Base-by-base conservation (phyloP, 2,888 invertebrate genomes). In the Tuberolachnus salignus region DNA sequence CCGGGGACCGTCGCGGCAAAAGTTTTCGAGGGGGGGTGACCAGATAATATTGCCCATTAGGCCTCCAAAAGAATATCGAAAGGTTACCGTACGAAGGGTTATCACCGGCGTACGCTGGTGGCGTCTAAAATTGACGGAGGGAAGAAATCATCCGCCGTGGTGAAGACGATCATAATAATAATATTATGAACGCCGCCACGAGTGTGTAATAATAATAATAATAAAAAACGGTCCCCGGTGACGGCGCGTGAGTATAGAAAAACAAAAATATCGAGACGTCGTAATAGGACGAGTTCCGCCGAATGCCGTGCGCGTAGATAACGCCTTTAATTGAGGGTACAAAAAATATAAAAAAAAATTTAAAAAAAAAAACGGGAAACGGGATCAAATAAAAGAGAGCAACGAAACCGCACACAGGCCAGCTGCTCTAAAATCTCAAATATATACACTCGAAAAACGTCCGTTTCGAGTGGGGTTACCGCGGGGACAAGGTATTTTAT, bases 311-410 rank as follows among this genome's bases (percentile, higher is more conserved):
- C 9, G 23, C 34, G 55, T 6, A 23, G 16, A 21, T 42, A 73
- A 73, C 42, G 21, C 42, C 73, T 64, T 64, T 64, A 74, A 74
- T 74, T 53, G 73, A 74, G 73, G 63, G 63, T 64, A 21, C 34
- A 34, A 34, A 34, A 34, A n/a, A n/a, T n/a, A n/a, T n/a, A n/a
- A n/a, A n/a, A n/a, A n/a, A n/a, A n/a, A n/a, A n/a, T n/a, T n/a
- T n/a, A n/a, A n/a, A n/a, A 34, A 34, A 34, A 34, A 6, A 6
- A 34, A 34, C 34, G 34, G 34, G 34, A 6, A 34, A 4, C 34
- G 34, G 6, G 34, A 34, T 34, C 34, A 59, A 49, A 59, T 16
- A 16, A 69, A 34, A 53, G 69, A 59, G 59, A 19, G n/a, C 70
- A 3, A 4, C 71, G 59, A 21, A 13, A 71, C 71, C 61, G 72